These are phyloP conservation scores for Timema cristinae DNA, from an alignment of 2,888 invertebrate species.

Conservation along the genomic window DNA sequence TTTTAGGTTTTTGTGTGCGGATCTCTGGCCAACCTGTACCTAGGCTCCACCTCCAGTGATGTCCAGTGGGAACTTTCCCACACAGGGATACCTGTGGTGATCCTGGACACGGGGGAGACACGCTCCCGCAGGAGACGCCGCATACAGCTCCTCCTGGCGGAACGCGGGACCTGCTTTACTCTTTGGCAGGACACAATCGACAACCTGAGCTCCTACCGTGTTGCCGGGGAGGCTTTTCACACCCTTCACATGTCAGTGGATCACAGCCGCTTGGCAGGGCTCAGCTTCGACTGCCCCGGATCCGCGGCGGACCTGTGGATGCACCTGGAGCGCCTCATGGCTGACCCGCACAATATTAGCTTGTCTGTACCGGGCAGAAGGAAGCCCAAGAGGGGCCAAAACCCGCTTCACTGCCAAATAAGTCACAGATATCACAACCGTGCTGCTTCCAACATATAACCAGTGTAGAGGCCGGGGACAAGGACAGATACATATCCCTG, in stretches of 20 bases:
- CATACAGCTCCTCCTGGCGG: constrained; percentile 68
- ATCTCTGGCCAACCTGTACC: constrained; percentile 69
- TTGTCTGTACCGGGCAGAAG: constrained; percentile 59
- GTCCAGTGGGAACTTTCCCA: constrained; percentile 64
- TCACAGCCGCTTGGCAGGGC: constrained; percentile 70
- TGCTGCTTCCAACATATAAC: constrained; percentile 83
- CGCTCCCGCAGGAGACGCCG: constrained; percentile 62
- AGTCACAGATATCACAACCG: constrained; percentile 77
- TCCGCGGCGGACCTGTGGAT: constrained; percentile 68
- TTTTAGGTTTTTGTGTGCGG: constrained; percentile 65
- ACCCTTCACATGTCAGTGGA: constrained; percentile 76
- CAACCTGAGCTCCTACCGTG: constrained; percentile 66
- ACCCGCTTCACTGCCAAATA: constrained; percentile 62
- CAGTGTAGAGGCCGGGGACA: constrained; percentile 65
- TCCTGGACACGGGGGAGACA: constrained; percentile 73
- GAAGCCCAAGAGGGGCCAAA: constrained; percentile 53
- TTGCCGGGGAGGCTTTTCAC: constrained; percentile 70
- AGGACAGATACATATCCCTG: constrained; percentile 61
- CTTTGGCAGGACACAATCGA: constrained; percentile 79
- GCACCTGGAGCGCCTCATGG: constrained; percentile 64
- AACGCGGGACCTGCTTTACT: constrained; percentile 75
- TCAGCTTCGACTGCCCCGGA: constrained; percentile 72
- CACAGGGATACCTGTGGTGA: constrained; percentile 74
- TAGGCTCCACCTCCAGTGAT: constrained; percentile 52
- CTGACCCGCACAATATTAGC: constrained; percentile 74